Evolutionary conservation across 2,888 invertebrate species (phyloP).

Genomic region (Harpalus rufipes): DNA sequence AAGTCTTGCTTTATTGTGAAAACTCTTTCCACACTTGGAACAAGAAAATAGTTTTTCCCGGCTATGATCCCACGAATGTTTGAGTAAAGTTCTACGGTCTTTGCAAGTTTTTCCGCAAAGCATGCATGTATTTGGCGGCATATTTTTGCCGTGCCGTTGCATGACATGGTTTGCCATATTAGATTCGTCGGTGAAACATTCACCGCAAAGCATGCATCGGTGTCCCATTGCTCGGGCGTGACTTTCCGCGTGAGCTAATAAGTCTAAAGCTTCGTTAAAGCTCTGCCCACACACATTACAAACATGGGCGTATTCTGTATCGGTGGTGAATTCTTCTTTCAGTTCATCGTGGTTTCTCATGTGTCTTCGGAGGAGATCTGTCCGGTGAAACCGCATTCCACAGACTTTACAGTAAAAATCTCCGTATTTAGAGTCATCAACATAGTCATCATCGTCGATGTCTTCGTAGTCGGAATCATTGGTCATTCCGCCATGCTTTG

Average conservation of each 20-base stretch:
- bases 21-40: conserved; percentile 85
- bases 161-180: conserved; percentile 83
- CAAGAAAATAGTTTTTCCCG: conserved; percentile 81
- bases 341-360: conserved; percentile 75
- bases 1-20: conserved; percentile 83
- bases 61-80: conserved; percentile 85
- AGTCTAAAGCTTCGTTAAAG: conserved; percentile 87
- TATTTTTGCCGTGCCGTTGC: conserved; percentile 80
- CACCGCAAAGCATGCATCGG: conserved; percentile 83
- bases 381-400: conserved; percentile 88
- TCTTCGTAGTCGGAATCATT: conserved; percentile 75
- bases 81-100: conserved; percentile 83
- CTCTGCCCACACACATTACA: conserved; percentile 90
- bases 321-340: conserved; percentile 75
- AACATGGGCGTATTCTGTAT: conserved; percentile 80
- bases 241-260: conserved; percentile 88
- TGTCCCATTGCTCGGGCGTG: conserved; percentile 83
- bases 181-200: conserved; percentile 82
- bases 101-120: conserved; percentile 85
- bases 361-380: conserved; percentile 87
- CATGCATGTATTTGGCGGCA: conserved; percentile 83
- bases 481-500: conserved; percentile 79
- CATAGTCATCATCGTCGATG: conserved; percentile 79
- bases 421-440: conserved; percentile 81
- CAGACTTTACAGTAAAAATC: conserved; percentile 85